These are phyloP conservation scores for Oxygymnocypris stewartii DNA, from an alignment of 2,113 vertebrate genomes.

Conservation along the genomic window DNA sequence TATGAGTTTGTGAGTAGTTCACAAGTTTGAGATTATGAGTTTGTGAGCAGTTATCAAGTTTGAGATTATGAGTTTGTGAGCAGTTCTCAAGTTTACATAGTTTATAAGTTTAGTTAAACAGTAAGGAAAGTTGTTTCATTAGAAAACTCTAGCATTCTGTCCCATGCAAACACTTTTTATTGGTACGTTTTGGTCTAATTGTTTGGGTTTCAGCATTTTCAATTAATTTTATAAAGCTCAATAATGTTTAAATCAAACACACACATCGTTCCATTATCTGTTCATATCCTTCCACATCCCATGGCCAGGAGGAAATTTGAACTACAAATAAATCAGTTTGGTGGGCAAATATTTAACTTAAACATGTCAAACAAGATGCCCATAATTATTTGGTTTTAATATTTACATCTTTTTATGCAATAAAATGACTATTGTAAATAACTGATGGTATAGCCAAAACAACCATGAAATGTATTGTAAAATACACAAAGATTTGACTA, in stretches of 20 bases:
- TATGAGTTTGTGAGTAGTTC: too few species aligned
- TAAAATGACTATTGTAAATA: neutral
- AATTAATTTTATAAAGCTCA: neutral
- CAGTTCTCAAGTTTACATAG: too few species aligned
- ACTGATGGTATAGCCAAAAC: neutral
- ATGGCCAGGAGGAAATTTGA: neutral
- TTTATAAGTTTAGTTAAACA: neutral
- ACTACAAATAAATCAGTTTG: neutral
- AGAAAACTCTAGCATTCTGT: neutral
- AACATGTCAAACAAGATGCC: neutral
- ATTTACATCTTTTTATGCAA: neutral
- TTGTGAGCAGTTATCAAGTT: too few species aligned
- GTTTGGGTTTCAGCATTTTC: neutral
- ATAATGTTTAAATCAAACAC: neutral
- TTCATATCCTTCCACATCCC: neutral
- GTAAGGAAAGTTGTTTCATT: neutral
- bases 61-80: too few species aligned
- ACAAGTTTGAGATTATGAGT: too few species aligned
- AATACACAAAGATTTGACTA: neutral
- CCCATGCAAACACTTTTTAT: neutral
- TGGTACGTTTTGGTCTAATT: neutral
- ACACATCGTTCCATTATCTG: neutral
- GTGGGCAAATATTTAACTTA: neutral
- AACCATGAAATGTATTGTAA: neutral
- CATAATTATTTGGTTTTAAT: neutral